Base-by-base conservation (phyloP, 92 coral and sea anemone species). In the Parazoanthus darwini region DNA sequence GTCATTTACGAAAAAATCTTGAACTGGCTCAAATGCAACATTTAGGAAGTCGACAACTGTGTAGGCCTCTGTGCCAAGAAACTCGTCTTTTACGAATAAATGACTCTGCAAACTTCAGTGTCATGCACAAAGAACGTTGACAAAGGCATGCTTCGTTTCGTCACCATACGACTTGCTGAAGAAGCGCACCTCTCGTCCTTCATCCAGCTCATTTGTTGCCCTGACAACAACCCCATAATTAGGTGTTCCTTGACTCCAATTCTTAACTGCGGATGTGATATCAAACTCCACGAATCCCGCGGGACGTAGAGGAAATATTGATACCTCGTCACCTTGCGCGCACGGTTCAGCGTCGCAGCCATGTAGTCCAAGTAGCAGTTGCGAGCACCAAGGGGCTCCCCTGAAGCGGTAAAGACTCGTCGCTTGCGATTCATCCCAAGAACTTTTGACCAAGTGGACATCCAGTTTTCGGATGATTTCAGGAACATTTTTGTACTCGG, bases 401-500 rank as follows among this genome's bases (percentile, higher is more conserved):
- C 46, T 39, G 42, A 9, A 26, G 43, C 91, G 88, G 56, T 75
- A 46, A n/a, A 70, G 87, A 23, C 92, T 90, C 0, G 92, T 90
- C 37, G 92, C 92, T 83, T 90, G 87, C 3, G 90, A 86, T 74
- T 90, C 92, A 7, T 43, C 72, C 92, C 92, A 90, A 43, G 39
- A 63, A 26, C 77, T 86, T 71, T 79, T 72, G 5, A 90, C 90
- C 80, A 67, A 73, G 38, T 90, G 92, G 36, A 88, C 92, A 59
- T 86, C 92, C 22, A 90, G 74, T 36, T 39, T 80, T 36, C 92
- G 90, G 54, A 44, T 46, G 56, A 90, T 71, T 48, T 67, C 79
- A 42, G 90, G 81, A 20, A 90, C 90, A 35, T 90, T 88, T n/a
- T 79, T 48, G 78, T 43, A 84, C 26, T 84, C 81, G 15, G 37